phyloP scores from a whole-genome alignment of 2,888 invertebrate genomes.

The Folsomia candida region DNA sequence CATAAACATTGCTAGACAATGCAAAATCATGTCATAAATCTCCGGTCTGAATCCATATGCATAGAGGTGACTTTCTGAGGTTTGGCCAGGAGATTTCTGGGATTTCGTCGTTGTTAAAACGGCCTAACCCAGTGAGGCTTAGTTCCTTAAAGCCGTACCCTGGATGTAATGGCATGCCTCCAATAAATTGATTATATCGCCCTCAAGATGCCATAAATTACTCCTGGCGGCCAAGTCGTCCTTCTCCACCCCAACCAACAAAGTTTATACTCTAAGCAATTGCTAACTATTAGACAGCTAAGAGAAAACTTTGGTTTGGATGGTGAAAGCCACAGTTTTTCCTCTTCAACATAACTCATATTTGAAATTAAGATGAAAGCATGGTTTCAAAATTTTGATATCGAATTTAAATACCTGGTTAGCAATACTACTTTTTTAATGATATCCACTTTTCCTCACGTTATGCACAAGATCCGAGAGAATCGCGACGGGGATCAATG shows the following conservation, averaged over 20 bases:
- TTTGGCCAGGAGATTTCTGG: background rate
- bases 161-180: constrained; percentile 45
- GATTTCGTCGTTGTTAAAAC: background rate
- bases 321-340: background rate
- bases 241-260: background rate
- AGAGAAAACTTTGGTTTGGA: background rate
- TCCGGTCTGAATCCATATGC: constrained; percentile 31
- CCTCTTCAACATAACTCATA: background rate
- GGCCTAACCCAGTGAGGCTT: background rate
- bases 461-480: background rate
- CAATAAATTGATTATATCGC: constrained; percentile 51
- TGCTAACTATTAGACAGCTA: background rate
- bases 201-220: constrained; percentile 47
- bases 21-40: constrained; percentile 46
- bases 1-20: constrained; percentile 50
- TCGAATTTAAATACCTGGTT: background rate
- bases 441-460: background rate
- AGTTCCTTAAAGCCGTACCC: constrained; percentile 9
- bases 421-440: background rate
- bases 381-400: background rate
- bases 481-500: background rate
- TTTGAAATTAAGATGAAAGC: background rate
- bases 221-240: constrained; percentile 1
- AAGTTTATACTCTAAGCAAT: background rate
- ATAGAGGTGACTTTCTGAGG: constrained; percentile 22